Evolutionary conservation across 1,140 invertebrate species (phyloP), one percentile per base, ranked within the genome.

Genomic region (Cephus cinctus): DNA sequence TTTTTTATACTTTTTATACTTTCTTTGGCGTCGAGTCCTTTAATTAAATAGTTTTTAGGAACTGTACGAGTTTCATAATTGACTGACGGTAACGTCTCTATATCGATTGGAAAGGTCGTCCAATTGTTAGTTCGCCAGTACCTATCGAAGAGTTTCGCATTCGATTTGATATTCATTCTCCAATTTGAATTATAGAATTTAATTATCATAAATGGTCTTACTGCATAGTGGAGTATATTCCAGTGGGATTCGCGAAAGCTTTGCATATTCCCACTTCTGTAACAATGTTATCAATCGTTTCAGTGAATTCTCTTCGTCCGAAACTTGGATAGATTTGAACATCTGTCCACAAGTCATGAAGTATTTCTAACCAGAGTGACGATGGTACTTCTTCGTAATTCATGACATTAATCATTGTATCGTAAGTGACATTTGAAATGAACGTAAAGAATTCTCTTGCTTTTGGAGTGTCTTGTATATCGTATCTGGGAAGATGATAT

Each of bases 111-210:
- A 12, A 62, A n/a, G 1, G 52, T 15, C 1, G 56, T 68, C 42
- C 54, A 64, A 30, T 71, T 67, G 5, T 58, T 56, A 3, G 14
- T 21, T 6, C 30, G 27, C 65, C 67, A 73, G 43, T 70, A 70
- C 0, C 70, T 72, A 19, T 11, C 25, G 38, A n/a, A 35, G 9
- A 9, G 19, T 5, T 34, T 19, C 19, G 15, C 3, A 41, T 41
- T 12, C 39, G 30, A 14, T 25, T 27, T 11, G 39, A 41, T 41
- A 27, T 41, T 25, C 22, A 25, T 6, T 25, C 39, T n/a, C 20
- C 4, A 12, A 5, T 34, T 34, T 15, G 15, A 12, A 11, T 34
- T 34, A 34, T 34, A 5, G 15, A 34, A 34, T 12, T 34, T 35
- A 9, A 6, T 5, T n/a, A 35, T n/a, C 5, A 8, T 35, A 35